A percentile compares a stretch with the other conserved stretches of the same genome.
Conservation (phyloP, 2,888 invertebrate species). For the Aphidoletes aphidimyza region DNA sequence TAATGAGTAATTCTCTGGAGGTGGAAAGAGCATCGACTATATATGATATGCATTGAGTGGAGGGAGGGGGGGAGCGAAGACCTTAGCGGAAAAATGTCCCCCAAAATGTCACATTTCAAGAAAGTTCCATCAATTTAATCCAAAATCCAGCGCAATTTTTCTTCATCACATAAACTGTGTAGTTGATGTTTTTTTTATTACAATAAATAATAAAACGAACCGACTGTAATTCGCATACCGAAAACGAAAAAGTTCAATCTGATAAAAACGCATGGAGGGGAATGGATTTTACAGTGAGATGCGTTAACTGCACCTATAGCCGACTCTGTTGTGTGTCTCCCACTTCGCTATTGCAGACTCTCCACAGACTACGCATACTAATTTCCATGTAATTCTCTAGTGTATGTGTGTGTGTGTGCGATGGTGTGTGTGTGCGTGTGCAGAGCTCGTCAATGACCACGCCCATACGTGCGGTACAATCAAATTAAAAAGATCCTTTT, state of each 20-base stretch:
- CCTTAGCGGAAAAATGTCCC: neutral
- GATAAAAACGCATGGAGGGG: slow-evolving; percentile 32
- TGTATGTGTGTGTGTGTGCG: neutral
- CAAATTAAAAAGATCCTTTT: slow-evolving; percentile 31
- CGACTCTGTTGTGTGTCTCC: neutral
- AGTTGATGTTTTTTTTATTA: no score
- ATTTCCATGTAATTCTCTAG: slow-evolving; percentile 17
- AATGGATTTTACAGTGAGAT: neutral
- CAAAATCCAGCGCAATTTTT: no score
- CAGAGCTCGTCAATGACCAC: neutral
- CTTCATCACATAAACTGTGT: no score
- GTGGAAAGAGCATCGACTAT: no score
- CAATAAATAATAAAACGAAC: no score
- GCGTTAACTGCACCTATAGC: slow-evolving; percentile 41
- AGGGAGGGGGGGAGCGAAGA: neutral
- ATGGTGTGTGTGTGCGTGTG: neutral
- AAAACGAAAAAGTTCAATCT: neutral
- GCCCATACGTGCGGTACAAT: slow-evolving; percentile 9
- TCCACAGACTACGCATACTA: neutral
- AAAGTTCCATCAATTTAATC: no score
- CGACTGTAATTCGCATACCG: neutral
- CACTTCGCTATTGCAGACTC: neutral
- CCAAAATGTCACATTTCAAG: neutral
- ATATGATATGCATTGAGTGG: no score
- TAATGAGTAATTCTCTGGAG: neutral